Conservation (phyloP, 2,797 vertebrate genomes). For the Geotrypetes seraphini region DNA sequence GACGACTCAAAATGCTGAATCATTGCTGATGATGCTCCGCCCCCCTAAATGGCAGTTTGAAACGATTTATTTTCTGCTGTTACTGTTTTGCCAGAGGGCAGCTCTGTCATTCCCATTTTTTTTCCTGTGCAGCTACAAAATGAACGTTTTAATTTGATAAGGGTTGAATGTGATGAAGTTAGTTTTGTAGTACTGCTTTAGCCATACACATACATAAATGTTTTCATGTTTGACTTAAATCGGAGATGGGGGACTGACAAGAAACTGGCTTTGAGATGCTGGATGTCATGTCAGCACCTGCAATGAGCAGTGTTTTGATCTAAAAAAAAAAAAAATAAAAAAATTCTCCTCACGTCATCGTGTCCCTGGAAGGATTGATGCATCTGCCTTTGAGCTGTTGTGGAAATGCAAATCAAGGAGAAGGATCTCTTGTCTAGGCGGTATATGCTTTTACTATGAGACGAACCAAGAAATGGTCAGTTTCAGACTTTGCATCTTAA, state of each 20-base stretch:
- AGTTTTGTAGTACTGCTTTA: neutral
- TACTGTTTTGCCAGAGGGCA: no score
- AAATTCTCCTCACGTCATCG: conserved; percentile 37
- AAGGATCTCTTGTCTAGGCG: neutral
- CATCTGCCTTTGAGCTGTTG: conserved; percentile 47
- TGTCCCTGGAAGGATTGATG: conserved; percentile 44
- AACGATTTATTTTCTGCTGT: no score
- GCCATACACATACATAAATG: no score
- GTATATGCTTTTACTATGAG: conserved; percentile 14
- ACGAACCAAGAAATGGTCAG: conserved; percentile 21
- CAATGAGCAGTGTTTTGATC: no score
- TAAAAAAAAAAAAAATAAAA: neutral
- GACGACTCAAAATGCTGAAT: no score
- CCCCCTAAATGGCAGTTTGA: no score
- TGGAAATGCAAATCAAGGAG: conserved; percentile 41
- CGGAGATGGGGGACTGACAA: neutral
- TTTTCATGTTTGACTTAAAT: conserved; percentile 3
- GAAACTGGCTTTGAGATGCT: neutral
- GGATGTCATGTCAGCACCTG: neutral
- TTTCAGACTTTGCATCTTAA: conserved; percentile 34
- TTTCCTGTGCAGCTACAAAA: no score
- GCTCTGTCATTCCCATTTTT: no score
- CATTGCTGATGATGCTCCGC: no score
- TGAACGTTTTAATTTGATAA: no score
- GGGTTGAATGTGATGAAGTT: no score